Conservation (phyloP, 1,140 invertebrate species). For the Ephestia elutella region DNA sequence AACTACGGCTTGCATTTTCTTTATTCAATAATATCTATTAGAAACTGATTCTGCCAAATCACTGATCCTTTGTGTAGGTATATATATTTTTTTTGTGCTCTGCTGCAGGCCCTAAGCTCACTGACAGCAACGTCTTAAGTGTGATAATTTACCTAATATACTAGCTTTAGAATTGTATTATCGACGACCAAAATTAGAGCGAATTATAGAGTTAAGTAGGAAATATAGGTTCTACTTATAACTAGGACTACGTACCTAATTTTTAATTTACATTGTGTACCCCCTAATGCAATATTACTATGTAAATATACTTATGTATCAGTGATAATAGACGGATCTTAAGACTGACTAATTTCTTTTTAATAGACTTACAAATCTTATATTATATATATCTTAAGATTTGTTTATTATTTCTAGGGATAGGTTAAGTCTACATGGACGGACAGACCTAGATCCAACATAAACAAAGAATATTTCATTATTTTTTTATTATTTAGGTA, state of each 20-base stretch:
- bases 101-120: not conserved
- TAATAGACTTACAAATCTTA: slow-evolving; percentile 19
- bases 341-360: slow-evolving; percentile 41
- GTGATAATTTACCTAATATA: slow-evolving; percentile 11
- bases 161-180: slow-evolving; percentile 38
- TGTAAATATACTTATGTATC: slow-evolving; percentile 23
- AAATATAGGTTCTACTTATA: slow-evolving; percentile 25
- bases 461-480: too few species aligned
- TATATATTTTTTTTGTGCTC: too few species aligned
- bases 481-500: too few species aligned
- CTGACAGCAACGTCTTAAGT: not conserved
- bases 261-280: slow-evolving; percentile 13
- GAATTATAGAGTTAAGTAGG: slow-evolving; percentile 26
- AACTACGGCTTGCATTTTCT: too few species aligned
- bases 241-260: slow-evolving; percentile 13
- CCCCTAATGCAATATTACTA: slow-evolving; percentile 31
- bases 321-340: slow-evolving; percentile 62
- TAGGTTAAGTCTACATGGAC: too few species aligned
- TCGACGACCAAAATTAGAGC: slow-evolving; percentile 47
- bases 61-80: too few species aligned
- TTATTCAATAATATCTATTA: too few species aligned
- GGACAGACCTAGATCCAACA: too few species aligned
- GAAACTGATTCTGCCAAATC: too few species aligned
- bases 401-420: slow-evolving; percentile 48
- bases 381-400: slow-evolving; percentile 43